Evolutionary conservation across 2,888 invertebrate species (phyloP), one percentile per base, ranked within the genome.

Genomic region (Himalopsyche tibetana): DNA sequence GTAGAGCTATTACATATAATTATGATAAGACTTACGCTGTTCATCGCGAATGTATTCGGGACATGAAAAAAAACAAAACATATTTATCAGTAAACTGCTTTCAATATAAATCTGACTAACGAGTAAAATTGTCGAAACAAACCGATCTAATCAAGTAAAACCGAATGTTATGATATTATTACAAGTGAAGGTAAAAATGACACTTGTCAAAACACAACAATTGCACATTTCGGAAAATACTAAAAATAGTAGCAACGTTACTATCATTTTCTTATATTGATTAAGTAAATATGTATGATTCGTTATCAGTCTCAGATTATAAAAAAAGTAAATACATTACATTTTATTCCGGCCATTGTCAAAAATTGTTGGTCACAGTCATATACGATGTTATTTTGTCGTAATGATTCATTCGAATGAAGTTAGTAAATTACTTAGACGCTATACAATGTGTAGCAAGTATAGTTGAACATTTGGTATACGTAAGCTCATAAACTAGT

Each of bases 261-360:
- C 4, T 38, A 36, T 12, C 28, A 38, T 15, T 74, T 12, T 28
- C 3, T 15, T 4, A 4, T 4, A 15, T 36, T 12, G 38, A n/a
- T 2, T 5, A 74, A 38, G 55, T 42, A 28, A 79, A 55, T 17
- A 42, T 55, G 55, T 82, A 28, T 42, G 8, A 28, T 74, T 15
- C 36, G 5, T 36, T 36, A 36, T 38, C 12, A 38, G 17, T n/a
- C 1, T 40, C 17, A 80, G 79, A 86, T 84, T 80, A 83, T n/a
- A 28, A 83, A n/a, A 80, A 12, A 85, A 87, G 86, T 42, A 36
- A 42, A 83, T 82, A 80, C 85, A 93, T 69, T 91, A 93, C 93
- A 93, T 92, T 93, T 93, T 81, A 93, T 92, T 90, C 93, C 93
- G 90, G 93, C 93, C 93, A 93, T 93, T 90, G 87, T 91, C 86